Evolutionary conservation across 2,888 invertebrate genomes (phyloP), one percentile per base, ranked within the genome.

Genomic region (Torymus texanus): DNA sequence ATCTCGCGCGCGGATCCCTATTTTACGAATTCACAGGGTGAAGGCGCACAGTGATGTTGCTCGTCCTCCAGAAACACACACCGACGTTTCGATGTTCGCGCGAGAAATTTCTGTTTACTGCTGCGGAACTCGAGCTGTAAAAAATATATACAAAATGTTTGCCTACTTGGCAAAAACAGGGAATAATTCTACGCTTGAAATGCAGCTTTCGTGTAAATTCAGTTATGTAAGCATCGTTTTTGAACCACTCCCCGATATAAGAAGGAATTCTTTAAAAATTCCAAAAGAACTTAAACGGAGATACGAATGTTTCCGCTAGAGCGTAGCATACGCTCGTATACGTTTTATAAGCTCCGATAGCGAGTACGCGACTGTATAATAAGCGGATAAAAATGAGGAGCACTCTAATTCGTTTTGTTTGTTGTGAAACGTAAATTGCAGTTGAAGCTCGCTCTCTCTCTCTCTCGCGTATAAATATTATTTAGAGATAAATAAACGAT

Each of bases 21-120:
- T 85, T 89, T 88, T 87, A 87, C 88, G 88, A 88, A 89, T 88
- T 88, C 88, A 87, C 87, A 79, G 85, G 83, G 84, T 84, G 85
- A n/a, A 18, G 29, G 55, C 53, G 29, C 8, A 11, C 16, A 11
- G 21, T 21, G 24, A 16, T 29, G 55, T 16, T n/a, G 29, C 13
- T 14, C 83, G 84, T 80, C 73, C 16, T 13, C 56, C 51, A 21
- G 66, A 41, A 41, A 41, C 8, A 41, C 41, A 41, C 41, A 41
- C 41, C 41, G 41, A 24, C 55, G 18, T 71, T 77, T 71, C 78
- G 72, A 73, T 62, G 72, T 55, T 65, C 59, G 18, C 62, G 14
- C 50, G 62, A n/a, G 29, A 71, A 18, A 50, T 62, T 58, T 41
- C 12, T 59, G 62, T 73, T 72, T 66, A 72, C 65, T 71, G 72